These are phyloP conservation scores for Ceyx cyanopectus DNA, from an alignment of 2,113 vertebrate species.

Conservation along the genomic window DNA sequence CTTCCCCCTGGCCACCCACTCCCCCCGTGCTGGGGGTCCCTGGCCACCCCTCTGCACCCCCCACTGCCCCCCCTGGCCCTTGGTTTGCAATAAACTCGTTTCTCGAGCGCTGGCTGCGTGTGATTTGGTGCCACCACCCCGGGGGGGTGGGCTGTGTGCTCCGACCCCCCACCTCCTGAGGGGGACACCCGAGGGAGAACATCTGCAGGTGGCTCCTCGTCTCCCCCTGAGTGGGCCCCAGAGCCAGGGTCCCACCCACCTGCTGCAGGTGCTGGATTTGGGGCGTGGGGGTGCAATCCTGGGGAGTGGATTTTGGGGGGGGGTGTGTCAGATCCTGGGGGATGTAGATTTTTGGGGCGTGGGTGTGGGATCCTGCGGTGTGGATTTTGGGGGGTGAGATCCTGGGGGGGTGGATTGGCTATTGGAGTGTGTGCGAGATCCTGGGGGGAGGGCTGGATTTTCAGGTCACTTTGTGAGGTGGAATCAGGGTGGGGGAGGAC, in stretches of 20 bases:
- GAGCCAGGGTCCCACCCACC: not conserved
- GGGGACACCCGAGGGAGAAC: not conserved
- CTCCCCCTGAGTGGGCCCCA: not conserved
- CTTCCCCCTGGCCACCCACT: not conserved
- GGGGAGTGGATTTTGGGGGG: no score
- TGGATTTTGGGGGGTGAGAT: no score
- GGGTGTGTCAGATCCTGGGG: not conserved
- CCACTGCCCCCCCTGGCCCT: not conserved
- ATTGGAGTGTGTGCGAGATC: no score
- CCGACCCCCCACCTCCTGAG: rapidly evolving
- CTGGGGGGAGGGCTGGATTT: not conserved
- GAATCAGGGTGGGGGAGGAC: no score
- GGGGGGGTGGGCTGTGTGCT: not conserved
- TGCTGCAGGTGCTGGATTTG: not conserved
- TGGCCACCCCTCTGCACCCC: rapidly evolving
- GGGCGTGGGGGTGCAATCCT: not conserved
- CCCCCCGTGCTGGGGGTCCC: not conserved
- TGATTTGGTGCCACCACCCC: not conserved
- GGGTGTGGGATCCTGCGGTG: not conserved
- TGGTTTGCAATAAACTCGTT: not conserved
- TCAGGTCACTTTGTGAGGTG: no score
- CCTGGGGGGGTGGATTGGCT: no score
- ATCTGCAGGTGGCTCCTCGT: not conserved
- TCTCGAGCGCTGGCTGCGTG: not conserved
- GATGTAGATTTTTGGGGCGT: no score